Conservation (phyloP, 30 jellyfish, hydroid and myxozoan species). For the Hydractinia echinata region DNA sequence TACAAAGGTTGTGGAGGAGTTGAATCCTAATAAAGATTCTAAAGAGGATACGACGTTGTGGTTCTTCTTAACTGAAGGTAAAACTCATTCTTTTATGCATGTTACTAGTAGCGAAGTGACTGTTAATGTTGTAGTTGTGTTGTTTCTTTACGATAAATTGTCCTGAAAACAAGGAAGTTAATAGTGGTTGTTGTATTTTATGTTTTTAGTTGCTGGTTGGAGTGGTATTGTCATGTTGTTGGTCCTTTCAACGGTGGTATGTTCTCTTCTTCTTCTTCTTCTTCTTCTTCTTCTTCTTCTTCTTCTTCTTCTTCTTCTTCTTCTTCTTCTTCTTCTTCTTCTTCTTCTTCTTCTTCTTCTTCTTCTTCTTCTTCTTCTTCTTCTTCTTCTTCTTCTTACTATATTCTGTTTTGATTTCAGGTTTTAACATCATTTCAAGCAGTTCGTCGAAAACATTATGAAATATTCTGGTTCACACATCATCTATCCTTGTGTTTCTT, state of each 20-base stretch:
- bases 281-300: too few species aligned
- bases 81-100: neutral
- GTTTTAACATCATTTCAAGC: conserved; percentile 40
- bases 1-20: conserved; percentile 34
- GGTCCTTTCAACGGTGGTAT: conserved; percentile 53
- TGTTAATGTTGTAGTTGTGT: too few species aligned
- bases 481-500: conserved; percentile 62
- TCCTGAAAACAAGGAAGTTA: neutral
- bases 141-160: too few species aligned
- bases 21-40: conserved; percentile 7
- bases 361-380: too few species aligned
- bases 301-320: too few species aligned
- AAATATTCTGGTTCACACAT: conserved; percentile 80
- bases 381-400: too few species aligned
- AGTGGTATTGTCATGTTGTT: conserved; percentile 62
- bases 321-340: too few species aligned
- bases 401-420: neutral
- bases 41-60: conserved; percentile 36
- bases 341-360: too few species aligned
- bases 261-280: neutral
- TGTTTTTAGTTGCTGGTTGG: conserved; percentile 70
- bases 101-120: too few species aligned
- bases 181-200: neutral
- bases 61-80: conserved; percentile 24
- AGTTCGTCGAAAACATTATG: conserved; percentile 56